These are phyloP conservation scores for Ardeotis arabs DNA, from an alignment of 2,113 vertebrate species.

Conservation along the genomic window DNA sequence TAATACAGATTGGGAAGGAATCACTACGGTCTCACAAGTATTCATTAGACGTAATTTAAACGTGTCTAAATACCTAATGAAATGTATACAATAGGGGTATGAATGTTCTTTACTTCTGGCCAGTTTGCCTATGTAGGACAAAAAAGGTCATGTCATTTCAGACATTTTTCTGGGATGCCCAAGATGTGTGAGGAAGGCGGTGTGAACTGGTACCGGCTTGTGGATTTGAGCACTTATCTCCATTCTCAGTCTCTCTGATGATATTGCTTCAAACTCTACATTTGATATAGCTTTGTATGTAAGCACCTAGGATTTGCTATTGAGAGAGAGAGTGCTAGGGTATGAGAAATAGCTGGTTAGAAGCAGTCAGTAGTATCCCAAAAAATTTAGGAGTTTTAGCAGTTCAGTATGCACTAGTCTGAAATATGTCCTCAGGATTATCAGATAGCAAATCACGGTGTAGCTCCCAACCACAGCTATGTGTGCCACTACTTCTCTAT, in stretches of 20 bases:
- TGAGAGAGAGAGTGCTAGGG: slow-evolving; percentile 17
- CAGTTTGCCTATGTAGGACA: neutral
- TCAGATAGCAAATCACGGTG: neutral
- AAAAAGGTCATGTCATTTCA: neutral
- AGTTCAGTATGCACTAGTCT: neutral
- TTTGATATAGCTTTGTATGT: neutral
- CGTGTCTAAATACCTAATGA: neutral
- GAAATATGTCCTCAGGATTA: neutral
- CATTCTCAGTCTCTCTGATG: neutral
- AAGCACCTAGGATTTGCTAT: neutral
- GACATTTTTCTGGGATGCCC: neutral
- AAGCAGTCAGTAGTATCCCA: neutral
- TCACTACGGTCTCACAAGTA: neutral
- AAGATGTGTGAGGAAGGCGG: neutral
- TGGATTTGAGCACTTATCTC: neutral
- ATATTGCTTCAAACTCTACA: neutral
- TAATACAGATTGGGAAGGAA: neutral
- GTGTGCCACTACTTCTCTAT: neutral
- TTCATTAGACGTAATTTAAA: neutral
- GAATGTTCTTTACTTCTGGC: neutral
- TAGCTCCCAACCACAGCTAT: slow-evolving; percentile 55
- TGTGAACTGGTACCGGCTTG: neutral
- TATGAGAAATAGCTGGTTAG: slow-evolving; percentile 45
- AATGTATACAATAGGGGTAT: neutral
- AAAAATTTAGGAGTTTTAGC: neutral